Evolutionary conservation across 2,888 invertebrate species (phyloP), one percentile per base, ranked within the genome.

Genomic region (Mythimna vitellina): DNA sequence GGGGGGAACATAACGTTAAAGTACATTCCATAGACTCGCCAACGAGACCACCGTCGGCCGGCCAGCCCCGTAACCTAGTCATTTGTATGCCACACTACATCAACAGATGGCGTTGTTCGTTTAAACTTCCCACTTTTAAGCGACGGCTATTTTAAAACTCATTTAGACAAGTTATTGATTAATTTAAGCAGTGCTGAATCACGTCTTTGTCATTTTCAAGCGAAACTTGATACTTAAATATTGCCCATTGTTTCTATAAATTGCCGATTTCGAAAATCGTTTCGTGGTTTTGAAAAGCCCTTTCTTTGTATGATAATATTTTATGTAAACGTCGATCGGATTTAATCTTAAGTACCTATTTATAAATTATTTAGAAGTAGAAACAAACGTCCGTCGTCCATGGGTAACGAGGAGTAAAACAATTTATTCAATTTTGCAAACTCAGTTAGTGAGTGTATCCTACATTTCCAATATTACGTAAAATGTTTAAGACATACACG

Each of bases 51-150:
- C 58, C 35, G 65, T 29, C 69, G 58, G 20, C n/a, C 57, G 56
- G n/a, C 54, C 20, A 57, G 61, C 73, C 29, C 49, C 22, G 53
- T 54, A 46, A 67, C 46, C 35, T 32, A 58, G 53, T 70, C 35
- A 68, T 54, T 53, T 29, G n/a, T 58, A 20, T 58, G 29, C 20
- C 54, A 65, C 25, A 70, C 42, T 61, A 49, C 22, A 54, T 42
- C 54, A 67, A 80, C 61, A 80, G 80, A 82, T 80, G 80, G 80
- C 80, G 80, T 17, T 67, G 51, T 12, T 56, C 7, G 57, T 73
- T 61, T 49, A 56, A 67, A 77, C n/a, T 60, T 75, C n/a, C 32
- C 12, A 20, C 60, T 20, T 60, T 35, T 35, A 46, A 3, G 51
- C 29, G 42, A 57, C 42, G n/a, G 32, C 63, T 60, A 32, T 22